These are phyloP conservation scores for Hylaea fasciaria DNA, from an alignment of 2,888 invertebrate genomes.

Conservation along the genomic window DNA sequence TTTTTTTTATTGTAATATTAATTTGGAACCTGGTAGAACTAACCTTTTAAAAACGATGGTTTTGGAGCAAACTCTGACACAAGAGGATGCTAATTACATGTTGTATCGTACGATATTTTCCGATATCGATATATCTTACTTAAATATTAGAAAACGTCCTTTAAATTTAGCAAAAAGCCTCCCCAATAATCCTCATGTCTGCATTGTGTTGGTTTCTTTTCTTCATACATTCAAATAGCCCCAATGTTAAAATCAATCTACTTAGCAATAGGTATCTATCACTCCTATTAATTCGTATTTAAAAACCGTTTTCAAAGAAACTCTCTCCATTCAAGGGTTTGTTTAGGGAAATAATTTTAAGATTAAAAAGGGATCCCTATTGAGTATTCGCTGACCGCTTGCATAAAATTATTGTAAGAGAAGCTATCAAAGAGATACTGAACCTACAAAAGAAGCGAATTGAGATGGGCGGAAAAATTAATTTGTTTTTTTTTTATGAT, in stretches of 20 bases:
- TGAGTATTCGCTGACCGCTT: constrained; percentile 76
- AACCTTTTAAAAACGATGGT: no score
- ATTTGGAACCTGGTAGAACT: no score
- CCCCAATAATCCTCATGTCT: not conserved
- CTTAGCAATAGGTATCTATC: constrained; percentile 14
- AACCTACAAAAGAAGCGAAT: constrained; percentile 53
- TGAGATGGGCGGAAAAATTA: constrained; percentile 73
- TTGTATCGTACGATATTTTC: no score
- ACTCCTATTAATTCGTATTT: constrained; percentile 22
- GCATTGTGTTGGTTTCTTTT: not conserved
- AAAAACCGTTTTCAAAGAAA: constrained; percentile 25
- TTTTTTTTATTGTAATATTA: no score
- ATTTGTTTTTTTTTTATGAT: constrained; percentile 71
- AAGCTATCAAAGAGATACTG: constrained; percentile 73
- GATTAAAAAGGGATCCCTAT: constrained; percentile 69
- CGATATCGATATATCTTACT: no score
- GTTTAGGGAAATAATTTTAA: constrained; percentile 66
- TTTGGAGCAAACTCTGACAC: no score
- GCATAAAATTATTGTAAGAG: constrained; percentile 78
- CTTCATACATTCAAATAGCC: constrained; percentile 1
- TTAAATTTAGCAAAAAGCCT: no score
- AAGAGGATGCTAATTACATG: no score
- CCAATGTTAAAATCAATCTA: constrained; percentile 16
- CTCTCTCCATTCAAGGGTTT: constrained; percentile 32
- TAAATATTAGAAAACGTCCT: no score